A percentile compares a stretch with the other conserved stretches of the same genome.
These are phyloP conservation scores for Cichlasoma orientale DNA, from an alignment of 2,797 vertebrate genomes.

Conservation along the genomic window DNA sequence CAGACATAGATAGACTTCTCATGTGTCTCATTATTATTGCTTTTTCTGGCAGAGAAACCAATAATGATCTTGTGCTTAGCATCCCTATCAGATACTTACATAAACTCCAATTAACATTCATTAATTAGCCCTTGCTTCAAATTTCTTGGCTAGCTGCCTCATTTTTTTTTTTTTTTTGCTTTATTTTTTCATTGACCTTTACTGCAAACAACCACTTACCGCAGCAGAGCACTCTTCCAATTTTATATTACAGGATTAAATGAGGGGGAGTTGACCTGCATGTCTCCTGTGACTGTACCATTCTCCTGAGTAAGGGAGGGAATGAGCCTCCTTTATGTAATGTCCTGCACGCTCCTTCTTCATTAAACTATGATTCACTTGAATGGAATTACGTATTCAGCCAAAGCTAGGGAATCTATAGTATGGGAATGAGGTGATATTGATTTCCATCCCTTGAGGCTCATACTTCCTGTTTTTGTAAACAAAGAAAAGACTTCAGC, in stretches of 20 bases:
- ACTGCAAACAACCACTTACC: constrained; percentile 9
- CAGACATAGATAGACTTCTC: background rate
- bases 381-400: constrained; percentile 37
- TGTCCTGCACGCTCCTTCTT: constrained; percentile 26
- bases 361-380: constrained; percentile 56
- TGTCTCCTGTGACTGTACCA: constrained; percentile 28
- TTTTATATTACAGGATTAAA: constrained; percentile 20
- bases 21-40: background rate
- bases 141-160: background rate
- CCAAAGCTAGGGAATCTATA: constrained; percentile 26
- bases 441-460: constrained; percentile 46
- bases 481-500: constrained; percentile 22
- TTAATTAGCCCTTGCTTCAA: constrained; percentile 10
- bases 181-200: constrained; percentile 22
- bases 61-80: background rate
- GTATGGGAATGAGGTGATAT: constrained; percentile 39
- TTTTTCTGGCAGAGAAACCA: background rate
- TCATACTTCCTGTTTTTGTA: constrained; percentile 19
- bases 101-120: background rate
- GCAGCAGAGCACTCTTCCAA: background rate
- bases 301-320: constrained; percentile 42
- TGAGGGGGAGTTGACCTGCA: constrained; percentile 34
- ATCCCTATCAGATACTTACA: background rate
- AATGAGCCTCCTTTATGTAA: constrained; percentile 20
- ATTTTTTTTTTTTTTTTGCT: background rate